Base-by-base conservation (phyloP, 1,140 invertebrate genomes). In the Caerostris extrusa region DNA sequence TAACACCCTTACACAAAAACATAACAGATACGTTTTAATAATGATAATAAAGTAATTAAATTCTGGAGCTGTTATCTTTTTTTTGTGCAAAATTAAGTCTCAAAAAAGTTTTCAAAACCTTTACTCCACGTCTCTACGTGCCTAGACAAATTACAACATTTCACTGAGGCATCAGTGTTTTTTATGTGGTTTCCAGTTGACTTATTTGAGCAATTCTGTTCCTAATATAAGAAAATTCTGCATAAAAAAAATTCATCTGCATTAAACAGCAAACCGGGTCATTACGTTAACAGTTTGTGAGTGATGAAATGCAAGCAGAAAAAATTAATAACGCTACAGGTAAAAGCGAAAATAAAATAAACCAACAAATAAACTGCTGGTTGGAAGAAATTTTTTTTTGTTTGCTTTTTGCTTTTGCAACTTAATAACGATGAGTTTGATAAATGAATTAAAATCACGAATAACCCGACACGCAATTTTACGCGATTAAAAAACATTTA, bases 341-440 rank as follows among this genome's bases (percentile, higher is more conserved):
- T 56, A 64, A 81, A 82, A 53, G n/a, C 58, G 2, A 58, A 91
- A 91, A 91, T 12, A 12, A 14, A 71, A 90, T 17, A 55, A 58
- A 91, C 17, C 12, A 60, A 91, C 34, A 91, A 82, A 64, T n/a
- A 91, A 91, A 64, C 57, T 55, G 55, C 53, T 34, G 34, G 56
- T 19, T 58, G 55, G 14, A 83, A 50, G 7, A 69, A 60, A 60
- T 58, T 85, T 58, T 55, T 61, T 14, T 91, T 81, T 82, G 61
- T 61, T 82, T 81, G 19, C 4, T 82, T 50, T 19, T 6, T 8
- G 56, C 14, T 60, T 91, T 60, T 8, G 34, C 71, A 50, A 61
- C n/a, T 91, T 82, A 91, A 91, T 91, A 91, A 83, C 56, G 90
- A n/a, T 91, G 55, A 82, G 55, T 91, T 91, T 91, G 90, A 91